phyloP scores from a whole-genome alignment of 2,888 invertebrate genomes.

The Pemphredon lugubris region DNA sequence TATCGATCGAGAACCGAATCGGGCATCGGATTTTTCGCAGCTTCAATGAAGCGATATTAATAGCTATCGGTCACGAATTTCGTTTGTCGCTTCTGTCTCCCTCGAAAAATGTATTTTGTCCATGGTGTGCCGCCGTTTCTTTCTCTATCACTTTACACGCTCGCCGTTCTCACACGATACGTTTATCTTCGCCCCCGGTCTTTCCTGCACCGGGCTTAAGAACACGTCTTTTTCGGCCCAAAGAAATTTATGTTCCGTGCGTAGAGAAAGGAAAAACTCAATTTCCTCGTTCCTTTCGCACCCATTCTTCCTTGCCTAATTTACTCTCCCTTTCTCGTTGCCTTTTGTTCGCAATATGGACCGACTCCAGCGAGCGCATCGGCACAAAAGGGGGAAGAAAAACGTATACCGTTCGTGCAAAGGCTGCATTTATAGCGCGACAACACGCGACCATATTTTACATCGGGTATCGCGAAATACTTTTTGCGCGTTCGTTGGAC shows the following conservation, averaged over 20 bases:
- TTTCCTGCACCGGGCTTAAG: not conserved
- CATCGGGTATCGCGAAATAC: not conserved
- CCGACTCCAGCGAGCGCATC: constrained; percentile 3
- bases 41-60: not conserved
- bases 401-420: constrained; percentile 8
- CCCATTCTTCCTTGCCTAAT: constrained; percentile 32
- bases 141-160: not conserved
- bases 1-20: no score
- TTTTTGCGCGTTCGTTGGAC: constrained; percentile 10
- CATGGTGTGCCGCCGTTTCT: not conserved
- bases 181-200: constrained; percentile 7
- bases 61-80: not conserved
- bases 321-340: constrained; percentile 9
- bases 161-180: constrained; percentile 5
- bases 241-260: constrained; percentile 12
- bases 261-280: constrained; percentile 13
- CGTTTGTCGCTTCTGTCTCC: not conserved
- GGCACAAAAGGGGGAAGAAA: not conserved
- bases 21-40: no score
- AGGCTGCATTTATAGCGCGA: constrained; percentile 1
- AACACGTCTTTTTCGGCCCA: constrained; percentile 1
- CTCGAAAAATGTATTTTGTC: not conserved
- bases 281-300: constrained; percentile 2
- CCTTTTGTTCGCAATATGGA: constrained; percentile 19
- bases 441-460: constrained; percentile 10